A percentile compares a stretch with the other conserved stretches of the same genome.
phyloP scores from a whole-genome alignment of 1,140 invertebrate species.

The Drosophila sp. region DNA sequence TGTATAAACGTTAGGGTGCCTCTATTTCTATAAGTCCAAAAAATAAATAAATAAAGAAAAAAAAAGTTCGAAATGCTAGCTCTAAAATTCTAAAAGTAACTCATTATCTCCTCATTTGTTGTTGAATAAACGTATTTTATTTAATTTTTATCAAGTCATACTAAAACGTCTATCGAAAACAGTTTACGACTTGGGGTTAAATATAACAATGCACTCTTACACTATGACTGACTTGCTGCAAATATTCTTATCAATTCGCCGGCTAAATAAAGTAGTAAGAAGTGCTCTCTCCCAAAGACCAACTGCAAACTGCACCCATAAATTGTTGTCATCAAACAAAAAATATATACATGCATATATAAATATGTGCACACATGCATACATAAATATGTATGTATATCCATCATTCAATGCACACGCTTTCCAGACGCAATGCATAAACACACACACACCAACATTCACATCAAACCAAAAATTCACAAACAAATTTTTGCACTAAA shows the following conservation, averaged over 20 bases:
- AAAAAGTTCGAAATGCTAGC: no score
- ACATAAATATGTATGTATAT: constrained; percentile 37
- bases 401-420: constrained; percentile 18
- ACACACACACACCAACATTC: constrained; percentile 39
- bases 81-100: no score
- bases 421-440: constrained; percentile 51
- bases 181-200: no score
- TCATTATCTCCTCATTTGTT: no score
- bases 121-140: no score
- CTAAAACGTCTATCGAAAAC: no score
- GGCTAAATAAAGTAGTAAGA: constrained; percentile 23
- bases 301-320: constrained; percentile 57
- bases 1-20: no score
- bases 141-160: no score
- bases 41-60: no score
- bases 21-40: no score
- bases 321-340: constrained; percentile 64
- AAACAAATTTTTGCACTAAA: constrained; percentile 66
- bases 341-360: constrained; percentile 46
- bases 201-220: no score
- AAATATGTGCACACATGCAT: constrained; percentile 28
- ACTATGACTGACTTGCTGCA: constrained; percentile 20
- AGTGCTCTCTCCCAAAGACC: constrained; percentile 24
- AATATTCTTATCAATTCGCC: constrained; percentile 55
- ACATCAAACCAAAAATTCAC: constrained; percentile 33